A percentile compares a stretch with the other conserved stretches of the same genome.
Evolutionary conservation across 2,797 vertebrate genomes (phyloP).

Genomic region (Schizopygopsis malacanthus): DNA sequence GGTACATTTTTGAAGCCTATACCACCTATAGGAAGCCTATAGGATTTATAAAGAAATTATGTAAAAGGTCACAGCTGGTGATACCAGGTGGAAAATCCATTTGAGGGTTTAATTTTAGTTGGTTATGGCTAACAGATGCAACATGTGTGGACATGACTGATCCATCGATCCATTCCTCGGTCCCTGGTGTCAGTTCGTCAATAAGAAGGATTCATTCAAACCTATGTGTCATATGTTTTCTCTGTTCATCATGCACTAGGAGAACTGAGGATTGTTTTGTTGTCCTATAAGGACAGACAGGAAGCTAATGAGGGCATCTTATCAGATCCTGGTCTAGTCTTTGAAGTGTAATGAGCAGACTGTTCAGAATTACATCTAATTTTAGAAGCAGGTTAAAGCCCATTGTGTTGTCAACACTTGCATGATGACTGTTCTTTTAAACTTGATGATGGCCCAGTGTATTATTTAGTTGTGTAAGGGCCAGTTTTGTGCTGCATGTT

Average conservation of each 20-base stretch:
- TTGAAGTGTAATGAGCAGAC: slow-evolving; percentile 2
- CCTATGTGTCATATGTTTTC: slow-evolving; percentile 13
- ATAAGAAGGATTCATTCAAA: not conserved
- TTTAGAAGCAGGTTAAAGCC: not conserved
- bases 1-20: not conserved
- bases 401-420: not conserved
- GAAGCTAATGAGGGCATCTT: not conserved
- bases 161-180: not conserved
- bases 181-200: not conserved
- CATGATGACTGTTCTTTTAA: not conserved
- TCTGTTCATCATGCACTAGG: not conserved
- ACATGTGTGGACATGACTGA: not conserved
- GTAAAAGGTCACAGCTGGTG: not conserved
- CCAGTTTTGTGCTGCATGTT: not conserved
- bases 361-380: slow-evolving; percentile 14
- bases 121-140: slow-evolving; percentile 12
- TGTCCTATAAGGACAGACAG: not conserved
- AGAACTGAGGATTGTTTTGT: slow-evolving; percentile 18
- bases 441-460: not conserved
- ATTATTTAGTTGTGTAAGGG: not conserved
- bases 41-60: not conserved
- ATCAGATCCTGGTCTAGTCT: not conserved
- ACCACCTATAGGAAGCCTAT: not conserved
- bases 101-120: not conserved
- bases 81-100: not conserved